phyloP scores from a whole-genome alignment of 2,113 vertebrate genomes.

The Rhabdornis inornatus region DNA sequence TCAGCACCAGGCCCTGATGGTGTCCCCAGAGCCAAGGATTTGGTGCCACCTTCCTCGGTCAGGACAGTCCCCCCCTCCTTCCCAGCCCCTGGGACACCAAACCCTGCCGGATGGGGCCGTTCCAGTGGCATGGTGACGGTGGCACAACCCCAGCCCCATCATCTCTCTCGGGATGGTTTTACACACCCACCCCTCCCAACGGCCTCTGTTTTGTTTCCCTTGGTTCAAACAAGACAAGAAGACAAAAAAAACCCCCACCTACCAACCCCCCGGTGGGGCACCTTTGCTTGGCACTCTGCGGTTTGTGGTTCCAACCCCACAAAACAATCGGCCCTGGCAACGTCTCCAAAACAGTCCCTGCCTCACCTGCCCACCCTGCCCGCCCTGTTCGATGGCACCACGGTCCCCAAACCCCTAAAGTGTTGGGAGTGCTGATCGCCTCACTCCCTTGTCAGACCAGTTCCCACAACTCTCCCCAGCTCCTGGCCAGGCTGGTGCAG shows the following conservation, averaged over 20 bases:
- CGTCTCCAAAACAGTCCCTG: conserved; percentile 1
- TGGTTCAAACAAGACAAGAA: background rate
- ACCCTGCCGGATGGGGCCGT: fast-evolving
- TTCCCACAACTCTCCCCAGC: background rate
- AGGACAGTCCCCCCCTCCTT: background rate
- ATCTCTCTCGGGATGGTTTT: background rate
- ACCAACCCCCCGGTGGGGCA: background rate
- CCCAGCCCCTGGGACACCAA: background rate
- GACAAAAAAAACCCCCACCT: background rate
- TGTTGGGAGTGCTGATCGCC: fast-evolving
- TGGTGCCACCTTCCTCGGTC: background rate
- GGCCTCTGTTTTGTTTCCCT: background rate
- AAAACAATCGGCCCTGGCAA: conserved; percentile 26
- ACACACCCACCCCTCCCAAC: conserved; percentile 2
- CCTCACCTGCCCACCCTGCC: background rate
- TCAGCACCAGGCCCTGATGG: fast-evolving
- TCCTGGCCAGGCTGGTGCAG: background rate
- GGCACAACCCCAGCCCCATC: background rate
- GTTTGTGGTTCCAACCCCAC: conserved; percentile 57
- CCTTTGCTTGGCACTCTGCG: background rate
- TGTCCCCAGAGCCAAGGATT: background rate
- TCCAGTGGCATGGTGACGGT: fast-evolving
- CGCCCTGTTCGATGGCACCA: fast-evolving
- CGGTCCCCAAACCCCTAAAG: fast-evolving
- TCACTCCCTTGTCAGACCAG: fast-evolving